phyloP scores from a whole-genome alignment of 2,888 invertebrate species.

The Cerastis rubricosa region DNA sequence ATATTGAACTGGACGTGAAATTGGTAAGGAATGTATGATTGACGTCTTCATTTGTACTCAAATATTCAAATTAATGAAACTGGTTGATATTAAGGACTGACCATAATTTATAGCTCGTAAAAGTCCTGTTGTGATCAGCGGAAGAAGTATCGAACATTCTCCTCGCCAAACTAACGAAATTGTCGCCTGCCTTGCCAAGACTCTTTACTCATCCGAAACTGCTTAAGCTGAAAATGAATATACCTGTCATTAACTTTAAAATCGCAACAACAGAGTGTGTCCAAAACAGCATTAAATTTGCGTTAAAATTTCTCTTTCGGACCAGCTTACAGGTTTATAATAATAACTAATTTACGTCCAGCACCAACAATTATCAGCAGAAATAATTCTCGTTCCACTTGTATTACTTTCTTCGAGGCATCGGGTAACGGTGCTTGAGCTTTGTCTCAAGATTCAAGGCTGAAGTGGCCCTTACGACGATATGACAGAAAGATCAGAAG shows the following conservation, averaged over 20 bases:
- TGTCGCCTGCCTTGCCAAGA: not conserved
- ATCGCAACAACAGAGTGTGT: not conserved
- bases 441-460: conserved; percentile 80
- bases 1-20: conserved; percentile 5
- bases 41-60: conserved; percentile 1
- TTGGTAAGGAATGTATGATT: not conserved
- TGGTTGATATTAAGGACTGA: not conserved
- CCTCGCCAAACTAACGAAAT: not conserved
- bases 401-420: conserved; percentile 84
- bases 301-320: conserved; percentile 48
- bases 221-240: not conserved
- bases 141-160: not conserved
- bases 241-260: not conserved
- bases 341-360: conserved; percentile 74
- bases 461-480: conserved; percentile 55
- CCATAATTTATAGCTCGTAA: not conserved
- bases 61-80: conserved; percentile 10
- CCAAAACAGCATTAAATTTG: not conserved
- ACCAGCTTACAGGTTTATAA: conserved; percentile 48
- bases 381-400: conserved; percentile 84
- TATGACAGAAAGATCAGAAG: conserved; percentile 34
- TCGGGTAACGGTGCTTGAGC: conserved; percentile 81
- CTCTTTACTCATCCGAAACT: not conserved
- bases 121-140: conserved; percentile 18
- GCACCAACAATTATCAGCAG: conserved; percentile 83